Base-by-base conservation (phyloP, 2,113 vertebrate species). In the Myotis brandtii region DNA sequence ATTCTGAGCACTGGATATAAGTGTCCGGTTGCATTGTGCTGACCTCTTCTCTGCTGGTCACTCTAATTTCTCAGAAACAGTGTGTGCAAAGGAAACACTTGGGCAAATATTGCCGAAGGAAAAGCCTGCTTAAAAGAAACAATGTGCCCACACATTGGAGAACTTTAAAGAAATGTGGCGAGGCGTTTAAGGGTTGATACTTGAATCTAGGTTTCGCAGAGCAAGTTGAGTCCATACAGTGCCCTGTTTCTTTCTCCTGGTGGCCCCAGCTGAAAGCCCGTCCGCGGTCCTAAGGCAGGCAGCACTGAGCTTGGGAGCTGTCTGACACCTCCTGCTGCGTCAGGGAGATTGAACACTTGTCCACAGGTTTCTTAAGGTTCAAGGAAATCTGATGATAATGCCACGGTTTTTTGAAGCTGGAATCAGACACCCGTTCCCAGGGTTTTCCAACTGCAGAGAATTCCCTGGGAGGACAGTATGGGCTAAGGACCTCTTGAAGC, bases 21-120 rank as follows among this genome's bases (percentile, higher is more conserved):
- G 97, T 97, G 95, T 97, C 95, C 1, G 64, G 82, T 97, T 97
- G 94, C 97, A 91, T 91, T 93, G 83, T 95, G 94, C 76, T 96
- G 94, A 84, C 96, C 93, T 97, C 96, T 86, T 86, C 86, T 83
- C 81, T 80, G 94, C 84, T 77, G 48, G 81, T 93, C 80, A n/a
- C 50, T 77, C 20, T 48, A 11, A 93, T 84, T 95, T 76, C 94
- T 90, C 89, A 91, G 95, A 70, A 95, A 88, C 93, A 56, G 48
- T 83, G 77, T 85, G 72, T 89, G 32, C 88, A 91, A 94, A 95
- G 95, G 93, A 96, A 96, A 89, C 83, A 84, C 82, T 95, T 69
- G 69, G 77, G 64, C 82, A 91, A 79, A 91, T 92, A 70, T 84
- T 80, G 94, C 85, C 23, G 37, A 87, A 96, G 93, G 88, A 92